Conservation (phyloP, 2,888 invertebrate species). For the Hemicrepidius hirtus region DNA sequence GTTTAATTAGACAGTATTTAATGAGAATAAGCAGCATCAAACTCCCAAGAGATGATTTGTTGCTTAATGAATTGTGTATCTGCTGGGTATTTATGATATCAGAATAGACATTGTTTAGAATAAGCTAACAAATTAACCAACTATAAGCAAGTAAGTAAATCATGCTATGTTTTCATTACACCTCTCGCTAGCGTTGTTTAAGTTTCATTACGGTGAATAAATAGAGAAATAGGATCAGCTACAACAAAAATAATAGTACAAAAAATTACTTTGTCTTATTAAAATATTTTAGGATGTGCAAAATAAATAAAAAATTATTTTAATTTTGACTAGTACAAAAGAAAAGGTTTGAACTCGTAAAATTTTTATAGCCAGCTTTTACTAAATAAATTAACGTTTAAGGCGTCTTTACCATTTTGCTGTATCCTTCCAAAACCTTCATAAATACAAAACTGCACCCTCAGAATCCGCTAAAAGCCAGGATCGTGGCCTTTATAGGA, state of each 20-base stretch:
- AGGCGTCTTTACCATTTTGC: too few relatives aligned
- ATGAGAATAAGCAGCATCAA: neutral
- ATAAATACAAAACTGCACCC: conserved; percentile 3
- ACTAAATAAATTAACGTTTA: too few relatives aligned
- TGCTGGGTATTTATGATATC: neutral
- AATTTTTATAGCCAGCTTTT: too few relatives aligned
- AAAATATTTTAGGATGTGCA: too few relatives aligned
- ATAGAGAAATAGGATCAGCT: too few relatives aligned
- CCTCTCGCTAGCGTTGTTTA: neutral
- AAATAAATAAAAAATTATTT: too few relatives aligned
- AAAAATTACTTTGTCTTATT: too few relatives aligned
- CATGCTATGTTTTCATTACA: neutral
- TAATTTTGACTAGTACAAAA: too few relatives aligned
- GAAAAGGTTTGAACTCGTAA: too few relatives aligned
- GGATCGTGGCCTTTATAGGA: conserved; percentile 11
- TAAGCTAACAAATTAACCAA: neutral
- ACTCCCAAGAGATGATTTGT: neutral
- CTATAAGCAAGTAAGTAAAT: neutral
- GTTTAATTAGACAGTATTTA: too few relatives aligned
- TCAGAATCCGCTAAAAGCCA: conserved; percentile 19
- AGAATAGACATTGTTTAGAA: neutral
- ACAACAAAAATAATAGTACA: too few relatives aligned
- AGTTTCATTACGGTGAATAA: neutral
- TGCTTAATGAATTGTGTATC: neutral
- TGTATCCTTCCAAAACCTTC: too few relatives aligned